Evolutionary conservation across 2,113 vertebrate species (phyloP).

Genomic region (Hippocampus mohnikei): DNA sequence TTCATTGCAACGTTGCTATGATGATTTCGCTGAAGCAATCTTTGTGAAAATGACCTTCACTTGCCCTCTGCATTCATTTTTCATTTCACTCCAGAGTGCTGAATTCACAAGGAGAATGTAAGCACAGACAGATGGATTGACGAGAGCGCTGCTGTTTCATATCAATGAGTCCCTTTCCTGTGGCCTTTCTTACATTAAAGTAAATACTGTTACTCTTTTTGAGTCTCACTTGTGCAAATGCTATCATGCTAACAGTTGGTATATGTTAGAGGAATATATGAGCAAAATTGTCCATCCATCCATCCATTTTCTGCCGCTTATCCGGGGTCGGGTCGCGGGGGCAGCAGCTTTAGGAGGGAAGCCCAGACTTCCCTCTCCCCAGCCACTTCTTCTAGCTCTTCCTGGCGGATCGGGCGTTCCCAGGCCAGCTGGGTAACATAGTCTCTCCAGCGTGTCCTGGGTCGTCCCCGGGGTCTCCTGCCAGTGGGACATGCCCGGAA

Average conservation of each 20-base stretch:
- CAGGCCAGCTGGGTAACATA: too few relatives aligned
- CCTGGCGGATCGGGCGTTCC: too few relatives aligned
- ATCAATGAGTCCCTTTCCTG: neutral
- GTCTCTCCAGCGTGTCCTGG: too few relatives aligned
- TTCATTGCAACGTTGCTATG: slow-evolving; percentile 28
- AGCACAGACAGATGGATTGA: slow-evolving; percentile 15
- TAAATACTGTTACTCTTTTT: neutral
- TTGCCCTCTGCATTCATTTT: slow-evolving; percentile 27
- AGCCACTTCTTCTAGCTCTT: too few relatives aligned
- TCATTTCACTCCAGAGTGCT: slow-evolving; percentile 20
- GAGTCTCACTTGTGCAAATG: neutral
- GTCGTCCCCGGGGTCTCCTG: too few relatives aligned
- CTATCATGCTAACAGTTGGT: neutral
- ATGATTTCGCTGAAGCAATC: slow-evolving; percentile 1
- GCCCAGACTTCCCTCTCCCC: too few relatives aligned
- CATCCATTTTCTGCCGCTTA: too few relatives aligned
- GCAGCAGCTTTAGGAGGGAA: too few relatives aligned
- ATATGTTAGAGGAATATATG: too few relatives aligned
- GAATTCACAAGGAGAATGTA: slow-evolving; percentile 15
- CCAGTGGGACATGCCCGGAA: too few relatives aligned
- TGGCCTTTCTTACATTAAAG: neutral
- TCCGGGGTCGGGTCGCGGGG: too few relatives aligned
- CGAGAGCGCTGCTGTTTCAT: neutral
- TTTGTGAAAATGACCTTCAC: slow-evolving; percentile 36
- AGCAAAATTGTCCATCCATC: too few relatives aligned